Percentiles rank a stretch among this genome's conserved stretches.
These are phyloP conservation scores for Vidua macroura DNA, from an alignment of 2,113 vertebrate species.

Conservation along the genomic window DNA sequence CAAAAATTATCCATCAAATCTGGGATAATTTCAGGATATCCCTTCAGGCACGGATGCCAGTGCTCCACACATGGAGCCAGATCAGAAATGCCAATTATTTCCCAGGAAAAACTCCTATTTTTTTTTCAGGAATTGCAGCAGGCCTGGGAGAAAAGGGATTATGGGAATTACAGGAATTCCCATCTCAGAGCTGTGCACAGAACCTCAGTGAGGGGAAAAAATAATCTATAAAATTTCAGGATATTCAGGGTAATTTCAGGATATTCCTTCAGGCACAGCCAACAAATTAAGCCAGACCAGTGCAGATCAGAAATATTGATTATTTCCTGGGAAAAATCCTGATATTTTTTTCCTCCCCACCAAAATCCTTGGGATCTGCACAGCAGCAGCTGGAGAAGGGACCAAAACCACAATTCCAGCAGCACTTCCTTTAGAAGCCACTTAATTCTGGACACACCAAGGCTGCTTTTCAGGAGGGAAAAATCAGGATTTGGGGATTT, in stretches of 20 bases:
- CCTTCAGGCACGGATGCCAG: no score
- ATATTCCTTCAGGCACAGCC: background rate
- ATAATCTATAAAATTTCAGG: no score
- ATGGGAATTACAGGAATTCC: background rate
- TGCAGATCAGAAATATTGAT: accelerated
- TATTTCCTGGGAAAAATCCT: background rate
- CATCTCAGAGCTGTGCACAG: no score
- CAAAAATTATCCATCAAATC: no score
- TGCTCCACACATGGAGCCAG: no score
- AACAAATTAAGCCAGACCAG: background rate
- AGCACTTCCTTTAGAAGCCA: background rate
- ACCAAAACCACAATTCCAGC: background rate
- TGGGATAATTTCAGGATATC: no score
- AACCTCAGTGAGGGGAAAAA: no score
- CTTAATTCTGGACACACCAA: background rate
- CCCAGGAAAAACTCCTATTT: background rate
- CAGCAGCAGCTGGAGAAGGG: background rate
- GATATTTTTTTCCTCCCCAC: background rate
- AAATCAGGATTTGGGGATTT: background rate
- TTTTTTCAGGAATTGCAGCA: no score
- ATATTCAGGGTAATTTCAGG: no score
- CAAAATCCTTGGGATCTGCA: background rate
- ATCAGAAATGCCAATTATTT: no score
- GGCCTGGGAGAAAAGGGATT: background rate
- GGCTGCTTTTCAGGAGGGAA: background rate